A percentile compares a stretch with the other conserved stretches of the same genome.
Conservation (phyloP, 2,113 vertebrate genomes). For the Nibea albiflora region DNA sequence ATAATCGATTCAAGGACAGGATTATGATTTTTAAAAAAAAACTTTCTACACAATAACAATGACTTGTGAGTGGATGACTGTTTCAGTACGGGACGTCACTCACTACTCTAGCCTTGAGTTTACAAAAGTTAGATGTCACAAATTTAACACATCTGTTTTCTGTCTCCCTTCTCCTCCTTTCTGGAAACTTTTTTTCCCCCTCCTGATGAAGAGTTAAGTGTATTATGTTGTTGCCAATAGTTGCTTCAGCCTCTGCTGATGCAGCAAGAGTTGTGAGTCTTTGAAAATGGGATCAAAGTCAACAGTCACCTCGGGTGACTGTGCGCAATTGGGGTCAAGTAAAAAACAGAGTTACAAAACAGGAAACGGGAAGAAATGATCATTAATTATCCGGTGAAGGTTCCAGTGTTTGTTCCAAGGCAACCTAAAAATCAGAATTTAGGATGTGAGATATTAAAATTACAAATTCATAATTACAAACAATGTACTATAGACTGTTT, state of each 20-base stretch:
- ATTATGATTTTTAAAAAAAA: not conserved
- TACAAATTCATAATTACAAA: no score
- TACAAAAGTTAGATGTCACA: slow-evolving; percentile 20
- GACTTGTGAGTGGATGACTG: not conserved
- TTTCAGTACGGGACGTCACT: not conserved
- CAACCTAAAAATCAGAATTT: not conserved
- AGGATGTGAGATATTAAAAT: not conserved
- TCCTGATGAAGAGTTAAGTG: slow-evolving; percentile 35
- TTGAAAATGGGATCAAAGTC: slow-evolving; percentile 26
- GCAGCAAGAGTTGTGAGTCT: slow-evolving; percentile 26
- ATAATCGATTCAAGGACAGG: not conserved
- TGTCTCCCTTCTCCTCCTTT: slow-evolving; percentile 35
- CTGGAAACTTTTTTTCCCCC: slow-evolving; percentile 24
- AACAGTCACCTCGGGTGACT: not conserved
- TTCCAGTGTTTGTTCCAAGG: not conserved
- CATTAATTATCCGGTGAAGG: not conserved
- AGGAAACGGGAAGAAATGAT: not conserved
- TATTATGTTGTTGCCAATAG: slow-evolving; percentile 40
- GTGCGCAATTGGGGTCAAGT: slow-evolving; percentile 4
- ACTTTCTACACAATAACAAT: not conserved
- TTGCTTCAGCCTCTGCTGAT: slow-evolving; percentile 52
- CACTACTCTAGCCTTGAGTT: not conserved
- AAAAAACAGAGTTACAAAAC: slow-evolving; percentile 3
- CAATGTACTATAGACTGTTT: no score
- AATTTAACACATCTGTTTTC: slow-evolving; percentile 51